phyloP scores from a whole-genome alignment of 1,140 invertebrate genomes.

The Gryon sp. region DNA sequence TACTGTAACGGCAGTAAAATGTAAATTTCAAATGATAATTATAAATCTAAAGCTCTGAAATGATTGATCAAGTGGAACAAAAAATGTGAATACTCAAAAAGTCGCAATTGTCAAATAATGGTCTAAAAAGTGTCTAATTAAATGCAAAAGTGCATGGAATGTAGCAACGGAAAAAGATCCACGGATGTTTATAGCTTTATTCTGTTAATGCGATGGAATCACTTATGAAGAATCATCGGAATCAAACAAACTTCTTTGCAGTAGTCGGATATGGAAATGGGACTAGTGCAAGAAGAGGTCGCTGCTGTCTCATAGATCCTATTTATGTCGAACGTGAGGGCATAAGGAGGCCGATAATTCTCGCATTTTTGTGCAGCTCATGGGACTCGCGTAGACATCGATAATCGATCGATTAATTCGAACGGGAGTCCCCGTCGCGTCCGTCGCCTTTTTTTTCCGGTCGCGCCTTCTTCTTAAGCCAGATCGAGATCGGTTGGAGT shows the following conservation, averaged over 20 bases:
- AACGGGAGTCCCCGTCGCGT: slow-evolving; percentile 60
- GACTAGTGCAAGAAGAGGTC: slow-evolving; percentile 57
- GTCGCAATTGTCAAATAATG: not conserved
- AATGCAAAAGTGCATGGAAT: slow-evolving; percentile 59
- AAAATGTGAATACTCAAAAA: slow-evolving; percentile 36
- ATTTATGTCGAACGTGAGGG: slow-evolving; percentile 52
- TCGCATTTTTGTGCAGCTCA: slow-evolving; percentile 62
- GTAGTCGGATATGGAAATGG: slow-evolving; percentile 61
- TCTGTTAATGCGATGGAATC: slow-evolving; percentile 29
- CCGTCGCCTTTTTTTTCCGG: slow-evolving; percentile 62
- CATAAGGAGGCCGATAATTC: slow-evolving; percentile 62
- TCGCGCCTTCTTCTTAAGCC: slow-evolving; percentile 74
- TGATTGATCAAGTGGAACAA: slow-evolving; percentile 42
- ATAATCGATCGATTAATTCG: slow-evolving; percentile 69
- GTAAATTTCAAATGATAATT: too few relatives aligned
- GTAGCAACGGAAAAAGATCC: slow-evolving; percentile 42
- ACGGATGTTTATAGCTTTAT: slow-evolving; percentile 61
- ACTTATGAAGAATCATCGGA: slow-evolving; percentile 45
- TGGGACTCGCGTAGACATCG: slow-evolving; percentile 57
- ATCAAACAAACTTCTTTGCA: slow-evolving; percentile 59
- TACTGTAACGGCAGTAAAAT: too few relatives aligned
- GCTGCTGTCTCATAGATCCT: slow-evolving; percentile 44
- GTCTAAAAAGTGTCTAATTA: slow-evolving; percentile 46
- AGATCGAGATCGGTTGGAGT: slow-evolving; percentile 66
- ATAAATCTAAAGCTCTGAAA: slow-evolving; percentile 39